Conservation (phyloP, 2,888 invertebrate species). For the Sinelater perroti region DNA sequence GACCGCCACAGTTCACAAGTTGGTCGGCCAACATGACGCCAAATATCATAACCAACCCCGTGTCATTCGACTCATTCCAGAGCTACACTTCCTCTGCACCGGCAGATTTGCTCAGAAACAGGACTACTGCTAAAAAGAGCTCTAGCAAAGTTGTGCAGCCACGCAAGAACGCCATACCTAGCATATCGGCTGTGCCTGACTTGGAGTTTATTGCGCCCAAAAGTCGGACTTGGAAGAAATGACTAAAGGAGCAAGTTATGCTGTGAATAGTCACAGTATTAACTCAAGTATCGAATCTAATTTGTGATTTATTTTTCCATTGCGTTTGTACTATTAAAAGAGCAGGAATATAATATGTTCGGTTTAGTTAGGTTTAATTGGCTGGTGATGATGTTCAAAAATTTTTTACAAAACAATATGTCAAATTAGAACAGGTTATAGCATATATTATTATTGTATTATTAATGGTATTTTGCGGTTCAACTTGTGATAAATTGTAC, state of each 20-base stretch:
- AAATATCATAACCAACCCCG: slow-evolving; percentile 57
- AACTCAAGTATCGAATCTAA: slow-evolving; percentile 12
- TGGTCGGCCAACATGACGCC: slow-evolving; percentile 41
- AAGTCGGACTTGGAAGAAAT: slow-evolving; percentile 57
- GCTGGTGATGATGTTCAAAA: neutral
- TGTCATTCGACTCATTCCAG: slow-evolving; percentile 48
- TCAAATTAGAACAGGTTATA: too few relatives aligned
- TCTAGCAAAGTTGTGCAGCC: slow-evolving; percentile 39
- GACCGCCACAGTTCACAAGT: slow-evolving; percentile 36
- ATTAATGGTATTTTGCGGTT: neutral
- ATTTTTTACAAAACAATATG: neutral
- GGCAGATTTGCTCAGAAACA: slow-evolving; percentile 29
- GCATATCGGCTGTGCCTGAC: slow-evolving; percentile 65
- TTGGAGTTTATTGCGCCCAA: slow-evolving; percentile 65
- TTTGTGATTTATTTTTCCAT: slow-evolving; percentile 10
- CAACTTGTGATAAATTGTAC: neutral
- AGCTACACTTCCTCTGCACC: slow-evolving; percentile 25
- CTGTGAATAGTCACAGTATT: slow-evolving; percentile 47
- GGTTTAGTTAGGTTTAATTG: neutral
- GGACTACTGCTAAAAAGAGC: slow-evolving; percentile 30
- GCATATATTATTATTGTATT: neutral
- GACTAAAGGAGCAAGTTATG: slow-evolving; percentile 60
- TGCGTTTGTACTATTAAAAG: neutral
- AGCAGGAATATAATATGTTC: too few relatives aligned
- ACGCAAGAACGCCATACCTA: slow-evolving; percentile 50